Conservation (phyloP, 1,140 invertebrate genomes). For the Pachyrhynchus sulphureomaculatus region DNA sequence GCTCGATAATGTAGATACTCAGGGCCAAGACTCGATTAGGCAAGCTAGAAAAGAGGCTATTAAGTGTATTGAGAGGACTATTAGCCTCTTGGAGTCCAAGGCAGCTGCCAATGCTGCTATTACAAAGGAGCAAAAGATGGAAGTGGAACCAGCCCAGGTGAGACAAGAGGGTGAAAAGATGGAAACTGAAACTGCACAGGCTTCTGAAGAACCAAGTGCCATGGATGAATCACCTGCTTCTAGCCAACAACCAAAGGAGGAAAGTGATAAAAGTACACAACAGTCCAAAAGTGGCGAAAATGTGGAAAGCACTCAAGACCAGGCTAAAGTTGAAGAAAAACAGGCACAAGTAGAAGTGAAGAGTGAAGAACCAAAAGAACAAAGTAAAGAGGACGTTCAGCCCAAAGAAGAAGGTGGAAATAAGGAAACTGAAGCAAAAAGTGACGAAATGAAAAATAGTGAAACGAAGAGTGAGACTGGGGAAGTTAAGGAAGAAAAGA, state of each 20-base stretch:
- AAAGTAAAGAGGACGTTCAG: neutral
- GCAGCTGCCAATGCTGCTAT: conserved; percentile 56
- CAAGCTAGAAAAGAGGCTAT: conserved; percentile 84
- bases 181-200: conserved; percentile 7
- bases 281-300: neutral
- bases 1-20: conserved; percentile 88
- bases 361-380: conserved; percentile 1
- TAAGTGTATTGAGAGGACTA: conserved; percentile 81
- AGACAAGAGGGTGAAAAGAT: conserved; percentile 15
- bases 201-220: conserved; percentile 3
- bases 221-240: neutral
- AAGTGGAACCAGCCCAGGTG: conserved; percentile 10
- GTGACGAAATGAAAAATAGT: neutral
- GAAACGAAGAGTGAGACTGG: neutral
- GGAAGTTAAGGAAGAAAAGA: conserved; percentile 19
- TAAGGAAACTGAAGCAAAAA: neutral
- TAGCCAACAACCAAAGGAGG: neutral
- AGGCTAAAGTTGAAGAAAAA: neutral
- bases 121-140: conserved; percentile 36
- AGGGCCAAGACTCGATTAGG: conserved; percentile 85
- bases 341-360: neutral
- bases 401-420: neutral
- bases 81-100: conserved; percentile 77
- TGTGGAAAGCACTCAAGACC: neutral
- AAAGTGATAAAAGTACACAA: neutral